Conservation (phyloP, 2,797 vertebrate species). For the Mionectes olivaceus region DNA sequence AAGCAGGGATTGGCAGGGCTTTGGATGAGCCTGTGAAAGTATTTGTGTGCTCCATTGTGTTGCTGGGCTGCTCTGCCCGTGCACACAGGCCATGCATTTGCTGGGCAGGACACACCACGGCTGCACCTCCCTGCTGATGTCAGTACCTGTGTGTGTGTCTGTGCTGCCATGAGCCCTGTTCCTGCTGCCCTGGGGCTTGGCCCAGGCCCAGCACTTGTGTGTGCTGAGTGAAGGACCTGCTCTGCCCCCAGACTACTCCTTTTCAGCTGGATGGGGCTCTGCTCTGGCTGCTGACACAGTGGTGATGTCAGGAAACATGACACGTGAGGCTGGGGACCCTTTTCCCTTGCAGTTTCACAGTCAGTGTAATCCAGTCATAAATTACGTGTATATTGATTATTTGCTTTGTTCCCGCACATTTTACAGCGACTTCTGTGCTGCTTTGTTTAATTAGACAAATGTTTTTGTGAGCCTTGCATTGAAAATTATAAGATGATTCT, state of each 20-base stretch:
- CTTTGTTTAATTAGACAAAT: background rate
- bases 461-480: background rate
- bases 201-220: background rate
- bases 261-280: background rate
- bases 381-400: background rate
- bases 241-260: background rate
- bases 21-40: constrained; percentile 1
- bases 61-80: background rate
- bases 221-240: background rate
- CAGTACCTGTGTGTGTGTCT: background rate
- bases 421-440: background rate
- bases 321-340: background rate
- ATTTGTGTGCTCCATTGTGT: constrained; percentile 9
- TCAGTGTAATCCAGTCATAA: background rate
- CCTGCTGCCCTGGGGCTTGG: background rate
- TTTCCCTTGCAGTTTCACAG: background rate
- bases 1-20: background rate
- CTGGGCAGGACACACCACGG: background rate
- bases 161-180: background rate
- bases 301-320: background rate
- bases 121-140: background rate
- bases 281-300: background rate
- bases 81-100: background rate
- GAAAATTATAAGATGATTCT: background rate
- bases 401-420: background rate